Conservation (phyloP, 2,113 vertebrate species). For the Cardinalis cardinalis region DNA sequence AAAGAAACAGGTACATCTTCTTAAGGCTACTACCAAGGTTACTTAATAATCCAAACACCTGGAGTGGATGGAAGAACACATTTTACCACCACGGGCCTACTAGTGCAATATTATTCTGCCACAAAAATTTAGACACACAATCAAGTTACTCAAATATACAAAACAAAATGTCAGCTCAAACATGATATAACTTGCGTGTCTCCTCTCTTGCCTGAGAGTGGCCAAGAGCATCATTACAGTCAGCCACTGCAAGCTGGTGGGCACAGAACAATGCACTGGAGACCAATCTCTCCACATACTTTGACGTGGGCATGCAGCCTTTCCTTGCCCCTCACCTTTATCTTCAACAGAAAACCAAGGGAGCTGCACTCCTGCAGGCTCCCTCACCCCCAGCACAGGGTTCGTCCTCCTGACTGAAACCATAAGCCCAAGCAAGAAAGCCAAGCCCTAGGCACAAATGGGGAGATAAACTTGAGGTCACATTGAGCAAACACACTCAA, state of each 20-base stretch:
- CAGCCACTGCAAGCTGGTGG: neutral
- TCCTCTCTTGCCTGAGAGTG: neutral
- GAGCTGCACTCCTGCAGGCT: neutral
- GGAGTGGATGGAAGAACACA: neutral
- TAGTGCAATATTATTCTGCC: neutral
- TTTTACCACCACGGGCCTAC: neutral
- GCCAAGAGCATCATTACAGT: rapidly evolving
- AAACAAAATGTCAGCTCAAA: neutral
- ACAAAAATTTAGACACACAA: neutral
- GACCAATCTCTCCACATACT: neutral
- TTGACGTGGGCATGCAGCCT: rapidly evolving
- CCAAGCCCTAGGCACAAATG: neutral
- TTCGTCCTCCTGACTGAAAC: rapidly evolving
- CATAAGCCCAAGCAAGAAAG: neutral
- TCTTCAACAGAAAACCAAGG: neutral
- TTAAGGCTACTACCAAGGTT: neutral
- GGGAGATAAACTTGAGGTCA: neutral
- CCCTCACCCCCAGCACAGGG: neutral
- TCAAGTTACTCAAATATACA: neutral
- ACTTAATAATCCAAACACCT: neutral
- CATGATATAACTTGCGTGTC: rapidly evolving
- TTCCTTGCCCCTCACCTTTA: neutral
- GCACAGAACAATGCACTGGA: neutral
- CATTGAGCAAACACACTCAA: neutral
- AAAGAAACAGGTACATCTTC: neutral